A percentile compares a stretch with the other conserved stretches of the same genome.
phyloP scores from a whole-genome alignment of 2,797 vertebrate species.

The Galaxias olidus region DNA sequence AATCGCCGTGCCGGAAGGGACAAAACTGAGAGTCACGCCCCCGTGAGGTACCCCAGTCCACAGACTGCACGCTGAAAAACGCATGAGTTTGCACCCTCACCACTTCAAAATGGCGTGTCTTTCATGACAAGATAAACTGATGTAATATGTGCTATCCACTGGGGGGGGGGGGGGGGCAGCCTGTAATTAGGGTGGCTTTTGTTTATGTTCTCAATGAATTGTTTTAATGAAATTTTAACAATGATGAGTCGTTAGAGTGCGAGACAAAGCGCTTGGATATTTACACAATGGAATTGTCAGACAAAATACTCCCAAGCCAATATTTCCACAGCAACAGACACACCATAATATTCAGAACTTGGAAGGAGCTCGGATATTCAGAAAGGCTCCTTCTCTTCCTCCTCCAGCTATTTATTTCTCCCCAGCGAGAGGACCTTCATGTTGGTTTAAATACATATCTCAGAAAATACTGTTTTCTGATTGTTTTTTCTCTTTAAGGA shows the following conservation, averaged over 20 bases:
- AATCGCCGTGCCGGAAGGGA: conserved; percentile 50
- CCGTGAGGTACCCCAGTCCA: conserved; percentile 2
- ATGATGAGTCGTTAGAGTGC: conserved; percentile 50
- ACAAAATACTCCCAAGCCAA: conserved; percentile 58
- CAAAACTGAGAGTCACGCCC: conserved; percentile 37
- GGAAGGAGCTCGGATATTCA: conserved; percentile 62
- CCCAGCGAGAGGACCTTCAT: conserved; percentile 19
- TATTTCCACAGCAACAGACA: conserved; percentile 57
- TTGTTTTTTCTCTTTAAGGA: conserved; percentile 41
- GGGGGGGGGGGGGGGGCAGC: too few relatives aligned
- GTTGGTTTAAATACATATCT: conserved; percentile 56
- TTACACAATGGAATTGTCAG: conserved; percentile 60
- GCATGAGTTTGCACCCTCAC: conserved; percentile 17
- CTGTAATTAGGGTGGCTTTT: conserved; percentile 28
- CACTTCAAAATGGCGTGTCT: not conserved
- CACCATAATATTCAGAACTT: conserved; percentile 58
- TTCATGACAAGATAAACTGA: conserved; percentile 32
- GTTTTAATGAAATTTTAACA: conserved; percentile 45
- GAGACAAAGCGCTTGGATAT: conserved; percentile 58
- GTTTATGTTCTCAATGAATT: conserved; percentile 68
- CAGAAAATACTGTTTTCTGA: conserved; percentile 47
- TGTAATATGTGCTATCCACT: conserved; percentile 47
- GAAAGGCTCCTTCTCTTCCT: conserved; percentile 30
- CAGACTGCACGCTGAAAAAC: not conserved
- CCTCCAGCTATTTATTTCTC: conserved; percentile 46